A percentile compares a stretch with the other conserved stretches of the same genome.
Conservation (phyloP, 2,888 invertebrate genomes). For the Chelonus formosanus region DNA sequence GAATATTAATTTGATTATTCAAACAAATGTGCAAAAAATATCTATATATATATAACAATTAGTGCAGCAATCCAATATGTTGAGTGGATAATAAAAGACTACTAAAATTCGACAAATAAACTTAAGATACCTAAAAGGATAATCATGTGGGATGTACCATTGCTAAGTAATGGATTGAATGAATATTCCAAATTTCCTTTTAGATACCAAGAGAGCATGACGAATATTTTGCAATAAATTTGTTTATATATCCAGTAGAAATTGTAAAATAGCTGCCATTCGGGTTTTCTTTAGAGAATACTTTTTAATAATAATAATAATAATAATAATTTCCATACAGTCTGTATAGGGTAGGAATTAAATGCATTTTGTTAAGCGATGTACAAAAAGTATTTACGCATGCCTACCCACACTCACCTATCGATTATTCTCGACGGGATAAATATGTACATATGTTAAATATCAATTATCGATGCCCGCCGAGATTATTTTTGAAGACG, state of each 20-base stretch:
- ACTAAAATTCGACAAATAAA: constrained; percentile 33
- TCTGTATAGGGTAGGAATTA: constrained; percentile 16
- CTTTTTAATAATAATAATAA: constrained; percentile 24
- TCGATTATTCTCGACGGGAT: constrained; percentile 24
- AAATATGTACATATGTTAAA: constrained; percentile 27
- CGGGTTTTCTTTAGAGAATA: constrained; percentile 31
- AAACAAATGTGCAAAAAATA: too few relatives aligned
- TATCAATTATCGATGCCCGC: constrained; percentile 14
- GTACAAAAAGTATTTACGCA: constrained; percentile 38
- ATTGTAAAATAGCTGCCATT: constrained; percentile 59
- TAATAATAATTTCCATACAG: constrained; percentile 30
- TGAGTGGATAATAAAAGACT: constrained; percentile 38
- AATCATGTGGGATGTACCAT: constrained; percentile 1
- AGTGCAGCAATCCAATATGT: constrained; percentile 47
- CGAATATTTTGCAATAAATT: constrained; percentile 30
- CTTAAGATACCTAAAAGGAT: constrained; percentile 22
- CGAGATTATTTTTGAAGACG: constrained; percentile 30
- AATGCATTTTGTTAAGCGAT: constrained; percentile 31
- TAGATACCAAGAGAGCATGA: constrained; percentile 31
- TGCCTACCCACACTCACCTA: constrained; percentile 34
- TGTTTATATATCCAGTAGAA: constrained; percentile 45
- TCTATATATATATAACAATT: too few relatives aligned
- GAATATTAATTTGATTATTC: neutral
- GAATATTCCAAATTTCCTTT: constrained; percentile 17
- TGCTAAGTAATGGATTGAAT: constrained; percentile 8